Conservation (phyloP, 2,888 invertebrate species). For the Sesamia inferens region DNA sequence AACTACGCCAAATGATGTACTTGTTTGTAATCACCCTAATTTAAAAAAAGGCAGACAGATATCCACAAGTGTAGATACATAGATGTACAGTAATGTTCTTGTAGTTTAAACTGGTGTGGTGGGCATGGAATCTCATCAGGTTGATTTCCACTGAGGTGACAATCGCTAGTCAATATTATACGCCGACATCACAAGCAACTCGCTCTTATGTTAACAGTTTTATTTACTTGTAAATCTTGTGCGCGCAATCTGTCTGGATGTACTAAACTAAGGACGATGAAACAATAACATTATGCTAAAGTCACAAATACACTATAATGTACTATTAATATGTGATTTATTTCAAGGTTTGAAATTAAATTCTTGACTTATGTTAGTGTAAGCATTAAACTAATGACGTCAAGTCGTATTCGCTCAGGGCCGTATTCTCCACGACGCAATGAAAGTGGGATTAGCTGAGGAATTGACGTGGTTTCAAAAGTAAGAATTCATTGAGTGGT, state of each 20-base stretch:
- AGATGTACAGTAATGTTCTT: neutral
- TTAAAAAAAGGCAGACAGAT: neutral
- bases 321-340: conserved; percentile 25
- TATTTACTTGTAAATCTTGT: conserved; percentile 42
- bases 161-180: conserved; percentile 85
- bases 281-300: conserved; percentile 28
- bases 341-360: conserved; percentile 41
- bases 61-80: neutral
- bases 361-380: conserved; percentile 46
- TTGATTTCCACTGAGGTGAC: conserved; percentile 82
- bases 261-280: conserved; percentile 26
- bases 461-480: no score
- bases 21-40: conserved; percentile 8
- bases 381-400: conserved; percentile 47
- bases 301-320: conserved; percentile 54
- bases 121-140: conserved; percentile 78
- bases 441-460: no score
- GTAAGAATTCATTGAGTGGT: no score
- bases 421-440: no score
- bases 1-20: neutral
- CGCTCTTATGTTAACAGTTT: conserved; percentile 48
- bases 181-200: conserved; percentile 83
- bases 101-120: conserved; percentile 67
- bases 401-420: conserved; percentile 6
- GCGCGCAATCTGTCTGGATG: conserved; percentile 51